These are phyloP conservation scores for Lagopus leucura DNA, from an alignment of 2,113 vertebrate genomes.

Conservation along the genomic window DNA sequence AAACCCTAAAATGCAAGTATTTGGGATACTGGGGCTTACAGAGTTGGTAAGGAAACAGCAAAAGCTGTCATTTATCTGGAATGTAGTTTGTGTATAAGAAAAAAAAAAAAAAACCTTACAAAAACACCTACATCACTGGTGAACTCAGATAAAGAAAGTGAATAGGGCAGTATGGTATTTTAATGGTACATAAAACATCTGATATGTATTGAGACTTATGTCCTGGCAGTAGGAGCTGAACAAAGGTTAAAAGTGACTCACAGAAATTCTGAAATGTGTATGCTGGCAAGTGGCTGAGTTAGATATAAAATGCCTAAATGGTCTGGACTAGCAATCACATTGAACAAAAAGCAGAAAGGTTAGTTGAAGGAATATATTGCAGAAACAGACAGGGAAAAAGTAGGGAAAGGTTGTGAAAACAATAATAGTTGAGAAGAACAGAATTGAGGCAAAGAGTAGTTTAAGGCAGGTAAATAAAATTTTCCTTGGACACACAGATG, in stretches of 20 bases:
- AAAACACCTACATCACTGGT: not conserved
- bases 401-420: not conserved
- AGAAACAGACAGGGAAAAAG: not conserved
- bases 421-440: not conserved
- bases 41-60: not conserved
- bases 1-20: not conserved
- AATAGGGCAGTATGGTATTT: conserved; percentile 4
- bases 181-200: conserved; percentile 38
- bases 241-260: conserved; percentile 16
- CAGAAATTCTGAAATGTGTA: conserved; percentile 4
- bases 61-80: not conserved
- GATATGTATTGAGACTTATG: conserved; percentile 28
- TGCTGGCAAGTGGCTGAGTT: not conserved
- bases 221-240: conserved; percentile 19
- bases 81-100: not conserved
- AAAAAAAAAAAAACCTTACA: not conserved
- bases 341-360: not conserved
- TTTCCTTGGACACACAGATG: not conserved
- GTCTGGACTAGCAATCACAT: not conserved
- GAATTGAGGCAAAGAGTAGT: not conserved
- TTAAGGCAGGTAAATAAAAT: not conserved
- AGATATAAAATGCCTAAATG: conserved; percentile 6
- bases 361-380: not conserved
- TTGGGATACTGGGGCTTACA: not conserved
- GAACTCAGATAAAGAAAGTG: not conserved